Evolutionary conservation across 2,888 invertebrate species (phyloP).

Genomic region (Ennomos quercinarius): DNA sequence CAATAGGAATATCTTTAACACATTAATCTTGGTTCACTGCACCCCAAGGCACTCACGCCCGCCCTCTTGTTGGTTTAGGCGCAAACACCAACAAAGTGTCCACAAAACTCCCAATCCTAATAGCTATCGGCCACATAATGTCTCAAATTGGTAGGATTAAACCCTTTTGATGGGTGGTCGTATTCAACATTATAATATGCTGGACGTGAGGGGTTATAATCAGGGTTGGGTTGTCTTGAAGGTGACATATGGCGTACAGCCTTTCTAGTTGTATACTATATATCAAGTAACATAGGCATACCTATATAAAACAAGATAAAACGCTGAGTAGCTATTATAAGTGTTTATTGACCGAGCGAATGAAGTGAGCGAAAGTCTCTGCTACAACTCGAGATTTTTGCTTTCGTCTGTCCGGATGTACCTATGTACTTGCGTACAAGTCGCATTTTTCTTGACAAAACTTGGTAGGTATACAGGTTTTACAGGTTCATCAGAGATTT

Average conservation of each 20-base stretch:
- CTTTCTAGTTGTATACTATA: too few relatives aligned
- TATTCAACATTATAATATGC: conserved; percentile 10
- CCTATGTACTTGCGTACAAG: too few relatives aligned
- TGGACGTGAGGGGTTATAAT: conserved; percentile 22
- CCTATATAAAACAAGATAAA: too few relatives aligned
- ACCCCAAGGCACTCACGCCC: not conserved
- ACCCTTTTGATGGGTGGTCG: conserved; percentile 14
- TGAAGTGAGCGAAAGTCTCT: too few relatives aligned
- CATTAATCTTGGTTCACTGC: not conserved
- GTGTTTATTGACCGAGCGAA: too few relatives aligned
- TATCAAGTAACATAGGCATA: too few relatives aligned
- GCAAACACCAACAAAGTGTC: conserved; percentile 5
- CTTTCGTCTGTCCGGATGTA: too few relatives aligned
- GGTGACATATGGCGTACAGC: not conserved
- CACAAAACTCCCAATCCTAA: conserved; percentile 6
- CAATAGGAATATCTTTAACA: not conserved
- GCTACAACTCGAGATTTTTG: too few relatives aligned
- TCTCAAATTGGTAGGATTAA: conserved; percentile 14
- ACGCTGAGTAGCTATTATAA: too few relatives aligned
- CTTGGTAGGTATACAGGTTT: too few relatives aligned
- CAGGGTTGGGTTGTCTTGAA: not conserved
- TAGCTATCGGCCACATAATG: conserved; percentile 20
- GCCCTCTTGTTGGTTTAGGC: conserved; percentile 13
- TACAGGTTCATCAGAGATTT: too few relatives aligned
- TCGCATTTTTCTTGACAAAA: too few relatives aligned